Percentiles rank a stretch among this genome's conserved stretches.
Conservation (phyloP, 2,113 vertebrate genomes). For the Diadophis punctatus region DNA sequence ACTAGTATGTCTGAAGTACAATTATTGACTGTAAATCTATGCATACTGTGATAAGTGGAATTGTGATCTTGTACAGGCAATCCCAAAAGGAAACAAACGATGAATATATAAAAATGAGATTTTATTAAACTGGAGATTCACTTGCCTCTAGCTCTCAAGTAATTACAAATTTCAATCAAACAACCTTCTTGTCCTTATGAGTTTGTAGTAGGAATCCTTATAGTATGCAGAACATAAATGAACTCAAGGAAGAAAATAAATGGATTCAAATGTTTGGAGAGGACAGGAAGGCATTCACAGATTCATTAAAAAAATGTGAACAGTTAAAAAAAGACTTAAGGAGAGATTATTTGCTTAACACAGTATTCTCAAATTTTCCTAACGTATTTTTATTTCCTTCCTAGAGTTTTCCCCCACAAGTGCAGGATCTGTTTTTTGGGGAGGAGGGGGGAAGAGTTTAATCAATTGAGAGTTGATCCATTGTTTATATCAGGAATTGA, state of each 20-base stretch:
- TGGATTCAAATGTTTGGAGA: background rate
- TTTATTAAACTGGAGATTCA: background rate
- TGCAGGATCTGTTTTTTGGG: background rate
- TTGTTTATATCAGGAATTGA: background rate
- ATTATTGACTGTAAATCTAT: background rate
- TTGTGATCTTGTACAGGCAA: background rate
- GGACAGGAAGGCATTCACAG: background rate
- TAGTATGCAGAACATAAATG: background rate
- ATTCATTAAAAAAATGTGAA: background rate
- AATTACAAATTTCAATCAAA: background rate
- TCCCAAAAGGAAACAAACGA: background rate
- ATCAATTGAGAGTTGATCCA: background rate
- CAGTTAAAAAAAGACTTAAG: background rate
- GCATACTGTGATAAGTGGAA: background rate
- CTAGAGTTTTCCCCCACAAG: background rate
- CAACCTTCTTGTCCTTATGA: background rate
- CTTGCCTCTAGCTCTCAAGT: background rate
- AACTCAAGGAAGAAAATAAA: background rate
- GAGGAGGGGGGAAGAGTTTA: no score
- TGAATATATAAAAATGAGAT: background rate
- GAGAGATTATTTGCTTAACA: background rate
- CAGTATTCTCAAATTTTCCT: background rate
- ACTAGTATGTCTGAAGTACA: background rate
- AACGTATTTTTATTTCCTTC: background rate
- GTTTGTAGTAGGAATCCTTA: background rate